Percentiles rank a stretch among this genome's conserved stretches.
These are phyloP conservation scores for Falco naumanni DNA, from an alignment of 2,797 vertebrate genomes.

Conservation along the genomic window DNA sequence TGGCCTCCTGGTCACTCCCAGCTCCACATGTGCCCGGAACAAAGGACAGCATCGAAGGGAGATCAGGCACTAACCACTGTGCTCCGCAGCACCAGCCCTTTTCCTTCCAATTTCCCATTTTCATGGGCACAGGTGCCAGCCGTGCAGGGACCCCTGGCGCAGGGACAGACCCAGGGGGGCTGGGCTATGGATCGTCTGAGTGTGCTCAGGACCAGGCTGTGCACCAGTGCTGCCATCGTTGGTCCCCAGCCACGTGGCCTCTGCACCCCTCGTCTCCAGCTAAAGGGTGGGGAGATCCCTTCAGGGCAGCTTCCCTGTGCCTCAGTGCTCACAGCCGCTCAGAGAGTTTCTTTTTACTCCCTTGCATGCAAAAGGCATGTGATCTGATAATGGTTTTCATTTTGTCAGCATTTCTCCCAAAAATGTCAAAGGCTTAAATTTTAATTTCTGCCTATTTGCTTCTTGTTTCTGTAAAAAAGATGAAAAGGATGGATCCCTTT, in stretches of 20 bases:
- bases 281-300: background rate
- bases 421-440: background rate
- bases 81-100: background rate
- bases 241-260: rapidly evolving
- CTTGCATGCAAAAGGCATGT: background rate
- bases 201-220: background rate
- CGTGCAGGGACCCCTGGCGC: rapidly evolving
- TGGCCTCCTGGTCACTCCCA: background rate
- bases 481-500: background rate
- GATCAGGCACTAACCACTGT: background rate
- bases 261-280: background rate
- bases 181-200: rapidly evolving
- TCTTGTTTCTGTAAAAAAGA: background rate
- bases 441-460: background rate
- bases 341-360: background rate
- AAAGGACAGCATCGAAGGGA: background rate
- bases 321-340: background rate
- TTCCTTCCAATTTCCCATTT: background rate
- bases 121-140: rapidly evolving
- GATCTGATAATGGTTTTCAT: background rate
- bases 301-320: background rate
- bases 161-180: background rate
- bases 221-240: rapidly evolving
- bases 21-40: background rate
- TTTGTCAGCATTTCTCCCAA: background rate